phyloP scores from a whole-genome alignment of 2,888 invertebrate genomes.

The Chironomus tentans region DNA sequence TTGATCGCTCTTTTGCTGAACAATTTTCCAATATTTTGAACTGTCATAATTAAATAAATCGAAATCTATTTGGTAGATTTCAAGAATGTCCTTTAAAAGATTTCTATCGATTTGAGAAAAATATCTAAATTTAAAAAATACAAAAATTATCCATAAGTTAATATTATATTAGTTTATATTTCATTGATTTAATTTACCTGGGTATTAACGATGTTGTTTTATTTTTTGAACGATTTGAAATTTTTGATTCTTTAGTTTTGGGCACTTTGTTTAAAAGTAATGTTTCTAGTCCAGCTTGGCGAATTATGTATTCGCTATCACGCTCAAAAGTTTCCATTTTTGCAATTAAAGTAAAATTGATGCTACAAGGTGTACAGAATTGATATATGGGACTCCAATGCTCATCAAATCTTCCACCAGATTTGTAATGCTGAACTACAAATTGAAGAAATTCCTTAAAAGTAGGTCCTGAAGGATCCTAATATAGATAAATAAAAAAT shows the following conservation, averaged over 20 bases:
- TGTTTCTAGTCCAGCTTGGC: constrained; percentile 49
- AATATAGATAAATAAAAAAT: background rate
- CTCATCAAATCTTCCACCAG: constrained; percentile 50
- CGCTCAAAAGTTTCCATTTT: constrained; percentile 54
- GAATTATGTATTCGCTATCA: constrained; percentile 50
- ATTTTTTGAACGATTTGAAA: constrained; percentile 40
- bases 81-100: constrained; percentile 49
- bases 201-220: constrained; percentile 45
- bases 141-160: constrained; percentile 30
- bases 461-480: constrained; percentile 45
- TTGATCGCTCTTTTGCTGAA: constrained; percentile 35
- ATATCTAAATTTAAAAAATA: constrained; percentile 37
- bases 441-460: constrained; percentile 64
- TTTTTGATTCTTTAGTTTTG: constrained; percentile 45
- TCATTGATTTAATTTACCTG: constrained; percentile 41
- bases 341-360: constrained; percentile 54
- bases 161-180: no score
- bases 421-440: constrained; percentile 51
- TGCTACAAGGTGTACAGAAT: constrained; percentile 57
- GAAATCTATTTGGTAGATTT: constrained; percentile 57
- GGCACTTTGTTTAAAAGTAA: constrained; percentile 45
- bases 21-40: constrained; percentile 46
- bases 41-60: constrained; percentile 59
- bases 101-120: constrained; percentile 49
- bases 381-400: constrained; percentile 57